A percentile compares a stretch with the other conserved stretches of the same genome.
phyloP scores from a whole-genome alignment of 2,113 vertebrate species.

The Leptodactylus fuscus region DNA sequence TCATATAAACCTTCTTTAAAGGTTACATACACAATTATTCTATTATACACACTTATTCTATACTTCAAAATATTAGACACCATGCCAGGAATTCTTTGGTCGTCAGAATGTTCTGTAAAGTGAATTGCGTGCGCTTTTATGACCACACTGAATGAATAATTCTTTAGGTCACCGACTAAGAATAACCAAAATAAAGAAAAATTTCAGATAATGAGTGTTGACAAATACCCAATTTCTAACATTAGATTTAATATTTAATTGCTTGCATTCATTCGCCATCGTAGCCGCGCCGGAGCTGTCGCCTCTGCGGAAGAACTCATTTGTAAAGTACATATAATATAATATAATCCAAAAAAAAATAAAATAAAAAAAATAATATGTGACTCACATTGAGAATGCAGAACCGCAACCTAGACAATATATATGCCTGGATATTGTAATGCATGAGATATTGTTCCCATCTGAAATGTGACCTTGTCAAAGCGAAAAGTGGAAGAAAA shows the following conservation, averaged over 20 bases:
- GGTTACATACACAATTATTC: too few species aligned
- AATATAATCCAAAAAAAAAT: neutral
- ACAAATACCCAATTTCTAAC: neutral
- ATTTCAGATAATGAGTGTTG: neutral
- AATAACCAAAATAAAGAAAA: neutral
- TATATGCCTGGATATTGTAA: conserved; percentile 25
- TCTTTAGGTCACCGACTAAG: neutral
- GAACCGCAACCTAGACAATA: neutral
- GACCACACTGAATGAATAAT: too few species aligned
- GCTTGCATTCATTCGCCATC: too few species aligned
- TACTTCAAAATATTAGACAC: neutral
- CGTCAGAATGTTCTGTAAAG: neutral
- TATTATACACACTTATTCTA: neutral
- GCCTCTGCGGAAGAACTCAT: neutral
- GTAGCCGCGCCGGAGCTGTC: neutral
- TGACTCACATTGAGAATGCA: neutral
- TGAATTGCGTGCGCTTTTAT: too few species aligned
- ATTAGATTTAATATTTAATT: neutral
- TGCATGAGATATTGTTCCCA: conserved; percentile 28
- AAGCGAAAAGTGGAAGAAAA: conserved; percentile 15
- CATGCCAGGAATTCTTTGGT: neutral
- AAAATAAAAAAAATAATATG: neutral
- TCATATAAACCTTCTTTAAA: too few species aligned
- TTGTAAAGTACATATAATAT: neutral
- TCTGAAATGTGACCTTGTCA: conserved; percentile 39